Conservation (phyloP, 2,113 vertebrate genomes). For the Catharus fuscescens region DNA sequence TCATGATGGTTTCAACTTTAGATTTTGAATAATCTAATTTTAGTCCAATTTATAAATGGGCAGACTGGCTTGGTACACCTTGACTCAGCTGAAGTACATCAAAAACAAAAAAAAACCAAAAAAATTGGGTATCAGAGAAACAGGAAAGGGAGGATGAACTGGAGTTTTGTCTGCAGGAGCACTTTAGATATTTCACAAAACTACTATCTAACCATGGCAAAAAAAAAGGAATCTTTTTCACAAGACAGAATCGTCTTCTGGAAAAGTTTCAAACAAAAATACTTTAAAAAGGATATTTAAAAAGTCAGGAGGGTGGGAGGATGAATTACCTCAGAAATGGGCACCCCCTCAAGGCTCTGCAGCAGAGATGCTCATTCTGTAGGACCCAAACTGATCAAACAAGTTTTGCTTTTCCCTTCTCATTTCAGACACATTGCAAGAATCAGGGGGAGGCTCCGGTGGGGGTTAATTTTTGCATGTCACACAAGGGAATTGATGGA, state of each 20-base stretch:
- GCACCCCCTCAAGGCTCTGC: background rate
- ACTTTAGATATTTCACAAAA: background rate
- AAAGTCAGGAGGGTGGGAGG: background rate
- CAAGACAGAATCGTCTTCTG: background rate
- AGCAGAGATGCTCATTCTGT: background rate
- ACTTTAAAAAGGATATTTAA: background rate
- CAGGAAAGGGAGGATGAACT: background rate
- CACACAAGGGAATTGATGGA: background rate
- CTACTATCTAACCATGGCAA: fast-evolving
- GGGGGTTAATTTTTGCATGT: background rate
- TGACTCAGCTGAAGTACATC: background rate
- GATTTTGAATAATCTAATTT: background rate
- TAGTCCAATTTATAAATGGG: background rate
- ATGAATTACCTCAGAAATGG: background rate
- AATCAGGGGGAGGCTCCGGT: background rate
- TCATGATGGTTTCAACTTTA: background rate
- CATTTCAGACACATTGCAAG: background rate
- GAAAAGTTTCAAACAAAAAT: background rate
- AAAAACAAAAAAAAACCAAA: background rate
- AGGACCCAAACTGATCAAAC: background rate
- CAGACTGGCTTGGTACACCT: background rate
- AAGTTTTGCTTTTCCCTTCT: background rate
- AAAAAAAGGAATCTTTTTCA: background rate
- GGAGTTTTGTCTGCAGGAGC: background rate
- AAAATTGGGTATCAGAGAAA: fast-evolving